Conservation (phyloP, 2,797 vertebrate species). For the Chaunax sp. region DNA sequence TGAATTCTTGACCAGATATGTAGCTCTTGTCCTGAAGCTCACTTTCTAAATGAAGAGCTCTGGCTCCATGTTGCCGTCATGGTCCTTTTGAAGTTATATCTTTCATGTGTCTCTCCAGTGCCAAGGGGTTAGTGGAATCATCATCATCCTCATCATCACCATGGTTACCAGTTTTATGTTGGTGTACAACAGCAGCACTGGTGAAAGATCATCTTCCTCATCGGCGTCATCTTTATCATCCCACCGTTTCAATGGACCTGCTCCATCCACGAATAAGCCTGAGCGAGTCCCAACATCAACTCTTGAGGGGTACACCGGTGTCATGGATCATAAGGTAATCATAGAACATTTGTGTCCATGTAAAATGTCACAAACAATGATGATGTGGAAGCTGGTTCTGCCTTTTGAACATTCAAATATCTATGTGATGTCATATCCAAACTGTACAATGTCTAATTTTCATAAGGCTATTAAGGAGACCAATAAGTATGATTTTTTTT, state of each 20-base stretch:
- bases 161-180: slow-evolving; percentile 94
- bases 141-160: slow-evolving; percentile 85
- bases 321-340: slow-evolving; percentile 93
- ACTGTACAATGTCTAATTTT: not conserved
- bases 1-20: not conserved
- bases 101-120: slow-evolving; percentile 79
- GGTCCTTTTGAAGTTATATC: not conserved
- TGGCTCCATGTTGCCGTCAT: slow-evolving; percentile 2
- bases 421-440: not conserved
- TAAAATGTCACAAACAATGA: not conserved
- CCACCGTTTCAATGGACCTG: slow-evolving; percentile 15
- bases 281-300: slow-evolving; percentile 56
- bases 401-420: not conserved
- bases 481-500: slow-evolving; percentile 1
- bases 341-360: slow-evolving; percentile 9
- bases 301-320: slow-evolving; percentile 89
- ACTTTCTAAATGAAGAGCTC: not conserved
- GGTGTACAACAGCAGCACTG: slow-evolving; percentile 87
- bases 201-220: slow-evolving; percentile 46
- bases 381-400: slow-evolving; percentile 3
- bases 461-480: not conserved
- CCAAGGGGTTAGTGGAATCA: slow-evolving; percentile 87
- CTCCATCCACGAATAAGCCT: slow-evolving; percentile 44
- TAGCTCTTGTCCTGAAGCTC: not conserved
- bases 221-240: slow-evolving; percentile 21